phyloP scores from a whole-genome alignment of 2,797 vertebrate genomes.

The Kryptolebias ocellatus region DNA sequence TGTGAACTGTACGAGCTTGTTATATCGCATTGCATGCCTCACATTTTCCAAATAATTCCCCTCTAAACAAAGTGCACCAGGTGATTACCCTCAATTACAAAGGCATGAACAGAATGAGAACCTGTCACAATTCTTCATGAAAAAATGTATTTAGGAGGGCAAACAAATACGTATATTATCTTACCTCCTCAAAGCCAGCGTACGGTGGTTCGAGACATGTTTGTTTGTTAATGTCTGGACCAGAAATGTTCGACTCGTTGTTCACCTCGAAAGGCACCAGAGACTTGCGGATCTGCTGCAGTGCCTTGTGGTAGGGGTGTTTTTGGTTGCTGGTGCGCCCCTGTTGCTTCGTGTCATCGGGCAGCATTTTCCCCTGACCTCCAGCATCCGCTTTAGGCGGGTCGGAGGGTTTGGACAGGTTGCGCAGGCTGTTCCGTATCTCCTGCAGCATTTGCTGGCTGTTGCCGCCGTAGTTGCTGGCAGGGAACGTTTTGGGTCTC shows the following conservation, averaged over 20 bases:
- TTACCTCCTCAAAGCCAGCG: conserved; percentile 92
- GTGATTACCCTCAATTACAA: conserved; percentile 27
- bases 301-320: conserved; percentile 89
- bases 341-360: conserved; percentile 89
- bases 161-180: conserved; percentile 15
- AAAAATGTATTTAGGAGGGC: background rate
- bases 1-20: conserved; percentile 53
- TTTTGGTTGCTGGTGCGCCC: conserved; percentile 89
- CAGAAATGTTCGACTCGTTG: conserved; percentile 83
- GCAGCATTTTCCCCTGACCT: conserved; percentile 80
- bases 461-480: conserved; percentile 93
- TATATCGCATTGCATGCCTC: conserved; percentile 70
- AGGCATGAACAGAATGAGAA: conserved; percentile 46
- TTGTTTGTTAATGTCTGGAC: conserved; percentile 87
- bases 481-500: conserved; percentile 98
- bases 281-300: conserved; percentile 95
- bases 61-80: conserved; percentile 26
- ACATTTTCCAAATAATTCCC: conserved; percentile 68
- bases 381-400: conserved; percentile 85
- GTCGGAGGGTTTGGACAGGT: conserved; percentile 93
- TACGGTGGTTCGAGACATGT: conserved; percentile 87
- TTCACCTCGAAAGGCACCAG: conserved; percentile 85
- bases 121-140: conserved; percentile 16
- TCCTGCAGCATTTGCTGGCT: conserved; percentile 98
- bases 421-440: conserved; percentile 94